Conservation (phyloP, 2,113 vertebrate genomes). For the Lamprologus ornatipinnis region DNA sequence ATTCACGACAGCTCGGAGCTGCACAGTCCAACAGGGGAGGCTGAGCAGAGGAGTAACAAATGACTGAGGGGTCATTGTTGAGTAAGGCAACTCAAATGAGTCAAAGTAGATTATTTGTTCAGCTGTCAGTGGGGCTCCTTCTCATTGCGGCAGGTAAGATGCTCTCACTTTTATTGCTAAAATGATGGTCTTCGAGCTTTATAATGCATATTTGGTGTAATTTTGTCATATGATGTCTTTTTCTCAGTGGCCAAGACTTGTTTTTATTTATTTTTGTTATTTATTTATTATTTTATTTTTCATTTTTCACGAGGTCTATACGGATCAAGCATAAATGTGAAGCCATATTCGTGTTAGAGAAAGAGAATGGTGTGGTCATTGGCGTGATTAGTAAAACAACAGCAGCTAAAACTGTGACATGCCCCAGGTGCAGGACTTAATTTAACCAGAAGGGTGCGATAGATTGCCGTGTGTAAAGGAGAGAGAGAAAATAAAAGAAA, state of each 20-base stretch:
- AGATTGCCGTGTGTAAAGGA: neutral
- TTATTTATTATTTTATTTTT: neutral
- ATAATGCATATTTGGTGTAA: neutral
- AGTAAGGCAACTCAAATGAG: constrained; percentile 28
- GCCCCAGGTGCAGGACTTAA: neutral
- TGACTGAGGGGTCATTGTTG: constrained; percentile 11
- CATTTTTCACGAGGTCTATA: fast-evolving
- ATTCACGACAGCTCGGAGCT: neutral
- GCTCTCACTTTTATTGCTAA: neutral
- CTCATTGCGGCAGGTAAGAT: constrained; percentile 47
- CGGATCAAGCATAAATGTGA: neutral
- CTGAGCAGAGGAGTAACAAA: constrained; percentile 7
- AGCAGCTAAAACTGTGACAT: neutral
- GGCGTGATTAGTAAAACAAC: neutral
- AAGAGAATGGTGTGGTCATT: neutral
- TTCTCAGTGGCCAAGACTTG: neutral
- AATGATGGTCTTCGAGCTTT: fast-evolving
- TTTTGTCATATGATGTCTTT: neutral
- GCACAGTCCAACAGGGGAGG: neutral
- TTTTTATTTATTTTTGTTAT: neutral
- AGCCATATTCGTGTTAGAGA: neutral
- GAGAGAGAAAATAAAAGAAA: neutral
- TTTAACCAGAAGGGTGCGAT: constrained; percentile 11
- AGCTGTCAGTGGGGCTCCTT: constrained; percentile 36
- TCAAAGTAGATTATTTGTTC: neutral